These are phyloP conservation scores for Entelurus aequoreus DNA, from an alignment of 2,113 vertebrate genomes.

Conservation along the genomic window DNA sequence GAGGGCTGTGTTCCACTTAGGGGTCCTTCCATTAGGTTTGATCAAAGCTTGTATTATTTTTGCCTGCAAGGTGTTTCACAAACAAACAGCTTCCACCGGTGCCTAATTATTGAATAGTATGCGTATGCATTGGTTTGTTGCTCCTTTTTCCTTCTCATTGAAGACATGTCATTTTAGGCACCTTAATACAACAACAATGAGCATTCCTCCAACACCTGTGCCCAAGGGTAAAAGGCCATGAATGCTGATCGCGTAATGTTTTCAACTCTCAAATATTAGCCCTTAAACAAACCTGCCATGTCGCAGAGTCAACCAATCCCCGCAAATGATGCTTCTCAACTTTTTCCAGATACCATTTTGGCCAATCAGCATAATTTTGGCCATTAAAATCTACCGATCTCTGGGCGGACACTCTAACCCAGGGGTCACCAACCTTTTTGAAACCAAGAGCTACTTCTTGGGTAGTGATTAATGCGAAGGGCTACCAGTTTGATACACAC, in stretches of 20 bases:
- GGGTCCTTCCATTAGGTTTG: slow-evolving; percentile 44
- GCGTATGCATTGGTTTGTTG: slow-evolving; percentile 47
- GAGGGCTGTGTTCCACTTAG: not conserved
- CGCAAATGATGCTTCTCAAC: too few species aligned
- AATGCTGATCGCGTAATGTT: not conserved
- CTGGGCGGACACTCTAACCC: too few species aligned
- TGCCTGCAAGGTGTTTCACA: slow-evolving; percentile 45
- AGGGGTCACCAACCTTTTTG: too few species aligned
- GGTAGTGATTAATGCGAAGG: too few species aligned
- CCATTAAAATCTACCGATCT: too few species aligned
- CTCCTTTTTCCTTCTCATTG: slow-evolving; percentile 48
- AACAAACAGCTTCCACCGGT: slow-evolving; percentile 37
- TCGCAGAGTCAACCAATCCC: too few species aligned
- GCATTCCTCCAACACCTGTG: too few species aligned
- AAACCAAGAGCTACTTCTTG: too few species aligned
- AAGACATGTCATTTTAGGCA: slow-evolving; percentile 36
- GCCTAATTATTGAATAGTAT: slow-evolving; percentile 59
- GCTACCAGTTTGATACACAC: too few species aligned
- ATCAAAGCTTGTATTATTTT: slow-evolving; percentile 41
- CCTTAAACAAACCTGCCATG: too few species aligned
- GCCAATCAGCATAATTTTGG: too few species aligned
- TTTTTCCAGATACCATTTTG: too few species aligned
- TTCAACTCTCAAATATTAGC: not conserved
- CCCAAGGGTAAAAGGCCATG: not conserved
- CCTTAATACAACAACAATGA: slow-evolving; percentile 35